Base-by-base conservation (phyloP, 2,888 invertebrate species). In the Sarcophaga subvicina region DNA sequence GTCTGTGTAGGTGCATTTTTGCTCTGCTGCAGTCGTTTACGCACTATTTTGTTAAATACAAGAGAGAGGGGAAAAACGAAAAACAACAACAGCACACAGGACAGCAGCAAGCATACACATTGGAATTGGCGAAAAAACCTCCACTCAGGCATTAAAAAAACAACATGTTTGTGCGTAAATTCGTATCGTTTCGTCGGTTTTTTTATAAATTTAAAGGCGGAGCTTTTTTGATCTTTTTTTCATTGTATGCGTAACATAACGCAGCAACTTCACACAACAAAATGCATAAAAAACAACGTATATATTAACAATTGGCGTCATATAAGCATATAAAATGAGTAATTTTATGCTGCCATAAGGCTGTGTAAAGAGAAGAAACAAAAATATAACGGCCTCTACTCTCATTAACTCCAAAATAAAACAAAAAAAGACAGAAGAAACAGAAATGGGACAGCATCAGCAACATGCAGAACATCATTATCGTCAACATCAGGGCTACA, bases 191-290 rank as follows among this genome's bases (percentile, higher is more conserved):
- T 37, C 37, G 37, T 2, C 37, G 2, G 37, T 62, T 45, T 60
- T 78, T 47, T 22, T 20, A 88, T 89, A 91, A 75, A 91, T 92
- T 92, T 92, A 91, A 92, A 91, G 91, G 91, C 91, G 91, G 91
- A 91, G 91, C 92, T 92, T 92, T 91, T 91, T 91, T 91, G 92
- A 90, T 90, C 90, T 90, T 91, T 91, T 91, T 91, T 92, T 90
- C 82, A 90, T 25, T 83, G 73, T 81, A 80, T 84, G 86, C 86
- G 80, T 83, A 78, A 67, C 73, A 81, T 69, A 37, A 37, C 8
- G 8, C 37, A 37, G 37, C 37, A 37, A 37, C 37, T 8, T 37
- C 37, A 37, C 10, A 37, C 37, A 37, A 37, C 37, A 10, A 37
- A 37, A 37, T 37, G 37, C 37, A 37, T 6, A 37, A 82, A 75